Conservation (phyloP, 2,797 vertebrate species). For the Peromyscus aztecus region DNA sequence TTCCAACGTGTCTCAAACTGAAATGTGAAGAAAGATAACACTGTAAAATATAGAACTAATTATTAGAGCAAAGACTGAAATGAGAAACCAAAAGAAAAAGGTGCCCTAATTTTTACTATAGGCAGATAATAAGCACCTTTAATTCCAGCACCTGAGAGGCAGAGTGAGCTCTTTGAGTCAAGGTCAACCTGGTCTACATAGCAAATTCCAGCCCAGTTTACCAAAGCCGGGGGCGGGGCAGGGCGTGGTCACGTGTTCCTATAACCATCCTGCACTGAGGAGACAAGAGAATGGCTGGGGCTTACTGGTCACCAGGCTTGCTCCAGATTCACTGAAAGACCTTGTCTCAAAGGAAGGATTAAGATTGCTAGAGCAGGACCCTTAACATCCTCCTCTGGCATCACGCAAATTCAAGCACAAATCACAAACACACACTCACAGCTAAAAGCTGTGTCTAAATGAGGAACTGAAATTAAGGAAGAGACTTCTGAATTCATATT, state of each 20-base stretch:
- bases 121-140: not conserved
- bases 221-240: not conserved
- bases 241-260: not conserved
- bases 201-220: not conserved
- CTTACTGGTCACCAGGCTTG: not conserved
- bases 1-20: not conserved
- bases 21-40: not conserved
- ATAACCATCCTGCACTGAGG: not conserved
- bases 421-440: not conserved
- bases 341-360: not conserved
- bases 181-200: not conserved
- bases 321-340: not conserved
- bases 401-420: not conserved
- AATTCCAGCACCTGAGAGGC: not conserved
- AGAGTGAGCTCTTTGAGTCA: not conserved
- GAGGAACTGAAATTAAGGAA: not conserved
- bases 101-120: not conserved
- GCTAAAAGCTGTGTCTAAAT: not conserved
- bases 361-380: too few relatives aligned
- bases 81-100: not conserved
- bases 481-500: slow-evolving; percentile 25
- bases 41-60: slow-evolving; percentile 20
- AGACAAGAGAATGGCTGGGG: not conserved
- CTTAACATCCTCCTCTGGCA: not conserved
- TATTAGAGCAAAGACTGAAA: not conserved